These are phyloP conservation scores for Clinocottus analis DNA, from an alignment of 2,113 vertebrate species.

Conservation along the genomic window DNA sequence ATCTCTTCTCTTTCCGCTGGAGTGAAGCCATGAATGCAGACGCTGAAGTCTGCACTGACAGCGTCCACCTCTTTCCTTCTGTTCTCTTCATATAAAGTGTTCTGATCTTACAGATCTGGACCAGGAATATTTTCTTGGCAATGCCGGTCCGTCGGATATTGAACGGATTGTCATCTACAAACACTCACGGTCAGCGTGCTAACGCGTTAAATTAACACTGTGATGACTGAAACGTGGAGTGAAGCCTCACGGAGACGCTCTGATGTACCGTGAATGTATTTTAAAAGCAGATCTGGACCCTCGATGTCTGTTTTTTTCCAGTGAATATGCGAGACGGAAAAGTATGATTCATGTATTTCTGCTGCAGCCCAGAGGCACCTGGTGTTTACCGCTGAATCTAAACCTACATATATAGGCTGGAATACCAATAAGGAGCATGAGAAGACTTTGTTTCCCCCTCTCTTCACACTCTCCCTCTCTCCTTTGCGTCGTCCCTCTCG, in stretches of 20 bases:
- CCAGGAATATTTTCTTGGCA: not conserved
- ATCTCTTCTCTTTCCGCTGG: conserved; percentile 38
- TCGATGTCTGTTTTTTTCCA: not conserved
- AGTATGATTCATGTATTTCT: not conserved
- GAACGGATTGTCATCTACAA: not conserved
- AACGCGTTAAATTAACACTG: not conserved
- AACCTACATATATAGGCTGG: conserved; percentile 11
- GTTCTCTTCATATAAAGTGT: not conserved
- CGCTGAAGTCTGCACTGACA: not conserved
- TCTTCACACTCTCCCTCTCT: not conserved
- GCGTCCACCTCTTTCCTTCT: not conserved
- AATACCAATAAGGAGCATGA: conserved; percentile 12
- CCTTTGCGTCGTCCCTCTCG: not conserved
- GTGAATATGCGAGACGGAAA: not conserved
- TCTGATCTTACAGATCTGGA: conserved; percentile 5
- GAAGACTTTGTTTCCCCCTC: not conserved
- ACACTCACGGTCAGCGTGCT: not conserved
- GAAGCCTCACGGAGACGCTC: too few species aligned
- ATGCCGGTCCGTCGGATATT: not conserved
- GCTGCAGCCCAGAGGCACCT: not conserved
- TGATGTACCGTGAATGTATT: not conserved
- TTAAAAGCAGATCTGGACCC: not conserved
- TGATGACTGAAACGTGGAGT: not conserved
- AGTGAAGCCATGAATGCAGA: conserved; percentile 25
- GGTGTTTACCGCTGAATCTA: conserved; percentile 11